Evolutionary conservation across 2,888 invertebrate genomes (phyloP), one percentile per base, ranked within the genome.

Genomic region (Rhagonycha fulva): DNA sequence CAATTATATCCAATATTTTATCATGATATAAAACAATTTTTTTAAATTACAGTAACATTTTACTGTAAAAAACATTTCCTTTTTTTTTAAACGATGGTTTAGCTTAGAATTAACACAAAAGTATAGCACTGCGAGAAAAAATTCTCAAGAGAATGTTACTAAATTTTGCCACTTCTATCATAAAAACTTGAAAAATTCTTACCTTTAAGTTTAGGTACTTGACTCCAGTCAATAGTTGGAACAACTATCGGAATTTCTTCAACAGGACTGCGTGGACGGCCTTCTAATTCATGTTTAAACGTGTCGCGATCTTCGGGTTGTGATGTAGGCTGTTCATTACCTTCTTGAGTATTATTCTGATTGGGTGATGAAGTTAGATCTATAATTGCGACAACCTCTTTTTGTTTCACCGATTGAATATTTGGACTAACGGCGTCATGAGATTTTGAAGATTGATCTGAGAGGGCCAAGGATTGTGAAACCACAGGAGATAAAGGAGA

Each of bases 161-260:
- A n/a, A n/a, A n/a, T n/a, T n/a, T n/a, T n/a, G n/a, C n/a, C n/a
- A n/a, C n/a, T n/a, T n/a, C n/a, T n/a, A n/a, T n/a, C n/a, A n/a
- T n/a, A n/a, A n/a, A n/a, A n/a, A n/a, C n/a, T n/a, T n/a, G n/a
- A n/a, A n/a, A n/a, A n/a, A 5, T 32, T 10, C 71, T 79, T 87
- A 82, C 83, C 87, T 75, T 78, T 75, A 60, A 47, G 62, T 68
- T 47, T 62, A 66, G 66, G 72, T 26, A 60, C 62, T 61, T 72
- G 70, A 63, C 26, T 89, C 92, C 91, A 88, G 83, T 91, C 88
- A 76, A 91, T 90, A 76, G 91, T 88, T 0, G 94, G 93, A 9
- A 93, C 93, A 76, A 92, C 88, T 67, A 93, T 92, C 3, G 90
- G 90, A 0, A 91, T 91, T 84, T 92, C 92, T 82, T 90, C 94